Percentiles rank a stretch among this genome's conserved stretches.
These are phyloP conservation scores for Stegodyphus dumicola DNA, from an alignment of 1,140 invertebrate genomes.

Conservation along the genomic window DNA sequence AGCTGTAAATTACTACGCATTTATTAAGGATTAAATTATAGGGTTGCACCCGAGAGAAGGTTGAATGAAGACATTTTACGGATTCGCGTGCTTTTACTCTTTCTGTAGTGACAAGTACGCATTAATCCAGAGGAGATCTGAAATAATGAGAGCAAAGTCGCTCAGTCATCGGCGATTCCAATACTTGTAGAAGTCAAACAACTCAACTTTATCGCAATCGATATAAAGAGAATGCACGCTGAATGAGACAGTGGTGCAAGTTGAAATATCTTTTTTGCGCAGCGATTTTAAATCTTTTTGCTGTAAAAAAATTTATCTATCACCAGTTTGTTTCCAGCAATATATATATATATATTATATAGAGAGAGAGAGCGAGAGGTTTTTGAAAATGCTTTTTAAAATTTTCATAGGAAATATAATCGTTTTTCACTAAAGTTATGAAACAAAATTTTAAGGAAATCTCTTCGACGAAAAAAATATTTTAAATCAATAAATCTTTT, in stretches of 20 bases:
- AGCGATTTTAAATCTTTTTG: too few species aligned
- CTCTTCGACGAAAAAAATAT: too few species aligned
- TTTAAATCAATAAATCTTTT: too few species aligned
- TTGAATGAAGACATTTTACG: slow-evolving; percentile 22
- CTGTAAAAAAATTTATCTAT: too few species aligned
- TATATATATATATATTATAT: too few species aligned
- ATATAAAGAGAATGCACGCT: background rate
- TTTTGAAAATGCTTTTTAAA: too few species aligned
- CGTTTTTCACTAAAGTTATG: too few species aligned
- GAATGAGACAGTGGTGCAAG: background rate
- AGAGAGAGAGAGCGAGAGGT: too few species aligned
- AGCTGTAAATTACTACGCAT: background rate
- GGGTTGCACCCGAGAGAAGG: slow-evolving; percentile 2
- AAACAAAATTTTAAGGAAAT: too few species aligned
- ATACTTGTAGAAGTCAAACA: background rate
- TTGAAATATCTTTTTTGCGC: background rate
- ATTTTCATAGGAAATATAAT: too few species aligned
- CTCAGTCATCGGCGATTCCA: background rate
- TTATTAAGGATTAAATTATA: slow-evolving; percentile 20
- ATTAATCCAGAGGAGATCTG: background rate
- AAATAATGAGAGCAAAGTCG: background rate
- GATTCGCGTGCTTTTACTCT: background rate
- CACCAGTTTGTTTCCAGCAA: too few species aligned
- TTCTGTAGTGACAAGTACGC: background rate
- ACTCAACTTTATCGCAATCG: background rate